Percentiles rank a stretch among this genome's conserved stretches.
These are phyloP conservation scores for Bombus picipes DNA, from an alignment of 1,140 invertebrate genomes.

Conservation along the genomic window DNA sequence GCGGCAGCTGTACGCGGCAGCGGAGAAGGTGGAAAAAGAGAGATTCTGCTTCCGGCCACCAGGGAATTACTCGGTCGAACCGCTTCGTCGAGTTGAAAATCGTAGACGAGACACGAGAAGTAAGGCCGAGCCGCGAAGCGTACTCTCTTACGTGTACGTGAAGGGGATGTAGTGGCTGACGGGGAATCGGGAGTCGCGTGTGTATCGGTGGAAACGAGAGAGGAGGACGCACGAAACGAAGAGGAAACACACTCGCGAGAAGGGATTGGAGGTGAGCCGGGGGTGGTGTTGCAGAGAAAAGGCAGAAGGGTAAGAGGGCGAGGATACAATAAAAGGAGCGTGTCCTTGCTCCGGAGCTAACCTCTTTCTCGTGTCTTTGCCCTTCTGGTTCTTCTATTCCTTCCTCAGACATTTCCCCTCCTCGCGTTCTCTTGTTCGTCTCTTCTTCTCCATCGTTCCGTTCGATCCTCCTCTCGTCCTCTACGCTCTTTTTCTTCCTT, in stretches of 20 bases:
- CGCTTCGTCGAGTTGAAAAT: conserved; percentile 64
- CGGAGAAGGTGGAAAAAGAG: not conserved
- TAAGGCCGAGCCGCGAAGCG: conserved; percentile 50
- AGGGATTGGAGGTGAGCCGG: not conserved
- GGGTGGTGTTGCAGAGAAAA: not conserved
- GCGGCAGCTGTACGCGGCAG: conserved; percentile 13
- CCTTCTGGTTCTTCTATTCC: conserved; percentile 18
- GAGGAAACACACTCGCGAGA: not conserved
- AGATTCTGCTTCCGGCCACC: conserved; percentile 55
- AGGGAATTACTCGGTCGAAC: conserved; percentile 61
- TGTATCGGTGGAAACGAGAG: conserved; percentile 10
- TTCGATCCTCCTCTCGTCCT: too few relatives aligned
- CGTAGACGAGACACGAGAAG: conserved; percentile 59
- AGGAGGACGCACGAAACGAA: not conserved
- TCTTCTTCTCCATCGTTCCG: not conserved
- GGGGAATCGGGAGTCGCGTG: not conserved
- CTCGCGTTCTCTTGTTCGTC: not conserved
- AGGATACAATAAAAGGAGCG: conserved; percentile 60
- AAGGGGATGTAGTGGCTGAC: not conserved
- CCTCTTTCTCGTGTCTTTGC: conserved; percentile 43
- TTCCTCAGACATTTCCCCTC: not conserved
- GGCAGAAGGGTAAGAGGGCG: conserved; percentile 6
- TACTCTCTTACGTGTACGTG: conserved; percentile 25
- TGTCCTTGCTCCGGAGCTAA: conserved; percentile 56
- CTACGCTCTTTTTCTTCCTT: too few relatives aligned